phyloP scores from a whole-genome alignment of 2,797 vertebrate genomes.

The Diglossa cyanea region DNA sequence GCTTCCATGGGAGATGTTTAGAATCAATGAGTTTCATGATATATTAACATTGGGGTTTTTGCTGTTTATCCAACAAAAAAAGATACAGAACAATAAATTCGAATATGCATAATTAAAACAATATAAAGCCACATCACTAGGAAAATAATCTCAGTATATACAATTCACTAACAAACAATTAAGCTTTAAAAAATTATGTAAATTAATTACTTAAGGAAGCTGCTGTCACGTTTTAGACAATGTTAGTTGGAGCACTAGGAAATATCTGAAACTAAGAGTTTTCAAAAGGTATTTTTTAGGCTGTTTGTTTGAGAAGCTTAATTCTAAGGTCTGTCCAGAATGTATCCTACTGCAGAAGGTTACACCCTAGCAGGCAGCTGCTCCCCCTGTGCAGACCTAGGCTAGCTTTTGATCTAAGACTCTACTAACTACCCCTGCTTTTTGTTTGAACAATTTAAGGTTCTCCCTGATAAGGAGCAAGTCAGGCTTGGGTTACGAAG shows the following conservation, averaged over 20 bases:
- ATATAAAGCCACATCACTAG: background rate
- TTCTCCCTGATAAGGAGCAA: constrained; percentile 61
- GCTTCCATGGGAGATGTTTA: background rate
- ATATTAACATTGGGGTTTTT: background rate
- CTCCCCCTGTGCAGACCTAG: constrained; percentile 14
- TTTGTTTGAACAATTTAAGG: constrained; percentile 52
- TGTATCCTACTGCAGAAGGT: background rate
- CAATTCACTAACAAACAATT: background rate
- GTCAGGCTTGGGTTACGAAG: constrained; percentile 61
- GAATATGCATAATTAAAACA: constrained; percentile 12
- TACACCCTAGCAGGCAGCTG: background rate
- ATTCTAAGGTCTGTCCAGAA: background rate
- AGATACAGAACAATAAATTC: background rate
- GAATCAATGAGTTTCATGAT: background rate
- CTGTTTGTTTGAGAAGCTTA: background rate
- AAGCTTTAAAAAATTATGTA: background rate
- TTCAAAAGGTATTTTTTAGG: background rate
- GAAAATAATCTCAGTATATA: background rate
- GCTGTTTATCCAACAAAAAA: constrained; percentile 4
- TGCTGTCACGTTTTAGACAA: background rate
- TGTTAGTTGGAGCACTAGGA: background rate
- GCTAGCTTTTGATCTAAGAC: constrained; percentile 62
- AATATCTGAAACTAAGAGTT: background rate
- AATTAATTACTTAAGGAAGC: background rate
- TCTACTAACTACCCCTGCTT: constrained; percentile 52